phyloP scores from a whole-genome alignment of 2,888 invertebrate genomes.

The Aricia artaxerxes region DNA sequence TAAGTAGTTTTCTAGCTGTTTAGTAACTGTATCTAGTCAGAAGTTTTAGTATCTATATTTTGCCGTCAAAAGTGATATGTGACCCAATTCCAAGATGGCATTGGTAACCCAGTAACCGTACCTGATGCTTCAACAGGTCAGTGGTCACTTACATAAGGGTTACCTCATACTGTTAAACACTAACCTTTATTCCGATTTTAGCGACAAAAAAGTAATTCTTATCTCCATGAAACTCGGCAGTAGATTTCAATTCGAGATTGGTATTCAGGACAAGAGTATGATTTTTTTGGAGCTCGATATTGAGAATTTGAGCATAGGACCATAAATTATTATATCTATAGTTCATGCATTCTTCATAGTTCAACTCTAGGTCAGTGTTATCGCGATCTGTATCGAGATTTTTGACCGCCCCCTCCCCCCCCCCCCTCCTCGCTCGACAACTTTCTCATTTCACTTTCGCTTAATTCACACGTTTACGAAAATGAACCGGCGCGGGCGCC shows the following conservation, averaged over 20 bases:
- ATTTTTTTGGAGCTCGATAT: too few relatives aligned
- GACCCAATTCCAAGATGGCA: background rate
- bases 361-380: background rate
- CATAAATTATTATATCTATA: background rate
- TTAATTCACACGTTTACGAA: slow-evolving; percentile 78
- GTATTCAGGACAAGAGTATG: too few relatives aligned
- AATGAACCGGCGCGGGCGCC: slow-evolving; percentile 72
- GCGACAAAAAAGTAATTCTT: too few relatives aligned
- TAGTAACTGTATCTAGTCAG: background rate
- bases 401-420: slow-evolving; percentile 23
- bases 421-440: slow-evolving; percentile 40
- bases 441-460: slow-evolving; percentile 75
- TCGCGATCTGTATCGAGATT: slow-evolving; percentile 34
- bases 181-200: too few relatives aligned
- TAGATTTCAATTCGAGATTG: too few relatives aligned
- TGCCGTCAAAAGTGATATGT: background rate
- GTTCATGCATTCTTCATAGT: background rate
- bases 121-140: background rate
- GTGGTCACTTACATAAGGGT: background rate
- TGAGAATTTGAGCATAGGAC: background rate
- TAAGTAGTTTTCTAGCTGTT: background rate
- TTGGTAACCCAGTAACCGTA: background rate
- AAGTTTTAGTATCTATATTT: background rate
- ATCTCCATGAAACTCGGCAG: too few relatives aligned
- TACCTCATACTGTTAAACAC: background rate